Evolutionary conservation across 1,140 invertebrate genomes (phyloP), one percentile per base, ranked within the genome.

Genomic region (Phymorhynchus buccinoides): DNA sequence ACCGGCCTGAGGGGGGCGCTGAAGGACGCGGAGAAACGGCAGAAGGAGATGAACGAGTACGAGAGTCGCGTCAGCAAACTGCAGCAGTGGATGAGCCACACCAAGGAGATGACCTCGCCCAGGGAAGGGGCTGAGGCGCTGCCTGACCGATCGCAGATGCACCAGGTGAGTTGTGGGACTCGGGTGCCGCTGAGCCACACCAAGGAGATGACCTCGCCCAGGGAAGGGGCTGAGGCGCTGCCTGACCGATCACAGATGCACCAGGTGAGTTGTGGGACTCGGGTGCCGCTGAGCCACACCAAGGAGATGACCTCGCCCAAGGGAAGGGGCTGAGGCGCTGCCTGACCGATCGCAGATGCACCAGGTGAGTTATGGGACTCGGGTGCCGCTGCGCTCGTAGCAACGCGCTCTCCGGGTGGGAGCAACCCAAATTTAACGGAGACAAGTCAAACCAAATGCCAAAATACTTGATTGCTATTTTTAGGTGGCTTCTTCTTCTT

Each of bases 31-130:
- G 93, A 92, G 90, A 92, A 90, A 96, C 0, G 95, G 95, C 88
- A 95, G 95, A 92, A 95, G 96, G 42, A 96, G 96, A 73, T 95
- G 96, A 87, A 96, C 95, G 91, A 96, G 95, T 77, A 95, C 95
- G 77, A 95, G 95, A 89, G 96, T 96, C 73, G 96, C 96, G 97
- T 84, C 96, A 97, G 92, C 96, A 97, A 93, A 96, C 96, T 35
- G 96, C 95, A 80, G 95, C 94, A 84, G 91, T 91, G 89, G 90
- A 90, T 96, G 68, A 94, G 93, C n/a, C 95, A 95, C 88, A 95
- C 95, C 7, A 94, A 95, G 44, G 94, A 95, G 79, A 94, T 96
- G 87, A 92, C 94, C 7, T 80, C 88, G 37, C 78, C 88, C 52
- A 83, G 87, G 37, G 89, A 92, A 93, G 89, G 84, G 92, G 66